These are phyloP conservation scores for Crossocerus cetratus DNA, from an alignment of 2,888 invertebrate species.

Conservation along the genomic window DNA sequence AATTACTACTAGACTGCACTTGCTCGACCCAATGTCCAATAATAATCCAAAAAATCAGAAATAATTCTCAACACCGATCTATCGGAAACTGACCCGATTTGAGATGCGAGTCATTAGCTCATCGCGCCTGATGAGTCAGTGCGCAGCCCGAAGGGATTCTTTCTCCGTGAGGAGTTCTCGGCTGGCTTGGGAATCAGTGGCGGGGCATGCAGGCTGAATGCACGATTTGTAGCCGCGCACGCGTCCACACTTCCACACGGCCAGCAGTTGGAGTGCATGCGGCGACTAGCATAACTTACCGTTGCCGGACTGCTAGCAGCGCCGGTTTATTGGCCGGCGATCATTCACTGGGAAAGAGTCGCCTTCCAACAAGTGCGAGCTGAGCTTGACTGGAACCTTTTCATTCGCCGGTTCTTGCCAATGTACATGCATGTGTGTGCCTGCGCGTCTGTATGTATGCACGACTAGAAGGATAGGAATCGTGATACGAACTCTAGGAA, in stretches of 20 bases:
- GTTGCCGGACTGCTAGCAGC: slow-evolving; percentile 52
- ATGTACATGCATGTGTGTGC: slow-evolving; percentile 8
- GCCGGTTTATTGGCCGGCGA: slow-evolving; percentile 52
- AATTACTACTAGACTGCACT: too few relatives aligned
- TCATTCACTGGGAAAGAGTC: slow-evolving; percentile 46
- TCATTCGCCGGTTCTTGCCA: slow-evolving; percentile 31
- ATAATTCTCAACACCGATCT: too few relatives aligned
- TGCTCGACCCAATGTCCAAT: too few relatives aligned
- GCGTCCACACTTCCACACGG: slow-evolving; percentile 24
- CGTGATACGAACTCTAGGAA: slow-evolving; percentile 40
- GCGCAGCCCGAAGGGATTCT: slow-evolving; percentile 51
- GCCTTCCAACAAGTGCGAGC: slow-evolving; percentile 40
- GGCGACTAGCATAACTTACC: slow-evolving; percentile 52
- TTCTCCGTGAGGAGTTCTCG: slow-evolving; percentile 50
- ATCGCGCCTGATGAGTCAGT: slow-evolving; percentile 55
- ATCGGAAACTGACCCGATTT: too few relatives aligned
- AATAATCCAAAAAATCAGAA: too few relatives aligned
- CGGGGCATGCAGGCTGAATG: slow-evolving; percentile 42
- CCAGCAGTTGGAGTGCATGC: slow-evolving; percentile 14
- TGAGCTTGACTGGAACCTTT: slow-evolving; percentile 42
- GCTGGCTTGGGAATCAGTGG: slow-evolving; percentile 53
- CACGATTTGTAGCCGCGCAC: slow-evolving; percentile 50
- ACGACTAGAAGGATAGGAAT: slow-evolving; percentile 50
- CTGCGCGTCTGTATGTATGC: slow-evolving; percentile 46
- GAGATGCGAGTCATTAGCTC: slow-evolving; percentile 59